Base-by-base conservation (phyloP, 2,113 vertebrate genomes). In the Tretioscincus oriximinensis region DNA sequence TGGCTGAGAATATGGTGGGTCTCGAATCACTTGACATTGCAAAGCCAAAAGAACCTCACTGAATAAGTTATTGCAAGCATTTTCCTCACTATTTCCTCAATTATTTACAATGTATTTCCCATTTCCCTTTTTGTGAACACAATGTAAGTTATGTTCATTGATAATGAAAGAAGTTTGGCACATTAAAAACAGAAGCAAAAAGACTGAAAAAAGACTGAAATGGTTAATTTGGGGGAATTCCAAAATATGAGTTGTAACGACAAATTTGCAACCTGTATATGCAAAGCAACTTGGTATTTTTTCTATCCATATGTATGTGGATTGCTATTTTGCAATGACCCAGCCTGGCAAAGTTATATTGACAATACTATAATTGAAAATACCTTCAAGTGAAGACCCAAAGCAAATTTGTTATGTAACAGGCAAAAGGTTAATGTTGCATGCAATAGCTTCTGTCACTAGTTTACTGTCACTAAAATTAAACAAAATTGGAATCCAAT, bases 381-480 rank as follows among this genome's bases (percentile, higher is more conserved):
- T 84, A 85, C 9, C 76, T 87, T 77, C 16, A 61, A 82, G 66
- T 7, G 18, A 70, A n/a, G 81, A 80, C 78, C 81, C 41, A 9
- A 72, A 83, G 85, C 78, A 82, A 58, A 28, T 82, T 45, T 87
- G 20, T 71, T 85, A 0, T 1, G 14, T 76, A 74, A 75, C 41
- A 77, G 54, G 64, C 71, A 72, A 85, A 92, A 89, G 86, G 87
- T 78, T 91, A 88, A 83, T 84, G 75, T 71, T 83, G 54, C 75
- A 80, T 81, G 49, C 16, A 83, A 81, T 41, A 76, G 51, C 35
- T 90, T 86, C 91, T 88, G 72, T 82, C 80, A 84, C 82, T 64
- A 80, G 72, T 89, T 93, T 88, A 84, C n/a, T 85, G 8, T 90
- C 67, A 31, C 80, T 88, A 80, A 90, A 91, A 86, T 86, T 82